phyloP scores from a whole-genome alignment of 2,797 vertebrate species.

The Acrocephalus scirpaceus region DNA sequence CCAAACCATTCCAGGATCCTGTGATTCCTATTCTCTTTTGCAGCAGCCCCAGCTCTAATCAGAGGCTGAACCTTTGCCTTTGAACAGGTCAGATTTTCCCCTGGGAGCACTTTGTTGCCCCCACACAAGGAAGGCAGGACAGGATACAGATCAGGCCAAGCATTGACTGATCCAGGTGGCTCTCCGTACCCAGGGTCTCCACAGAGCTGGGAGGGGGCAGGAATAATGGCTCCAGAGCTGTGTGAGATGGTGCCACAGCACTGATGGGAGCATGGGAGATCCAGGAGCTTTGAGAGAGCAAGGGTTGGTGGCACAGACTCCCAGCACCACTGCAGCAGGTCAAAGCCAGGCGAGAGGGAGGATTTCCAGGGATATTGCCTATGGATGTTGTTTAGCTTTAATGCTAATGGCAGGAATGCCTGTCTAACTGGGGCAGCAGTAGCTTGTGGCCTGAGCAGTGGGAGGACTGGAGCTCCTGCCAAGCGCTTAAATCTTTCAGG shows the following conservation, averaged over 20 bases:
- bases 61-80: background rate
- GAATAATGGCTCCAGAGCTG: background rate
- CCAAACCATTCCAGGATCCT: background rate
- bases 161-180: rapidly evolving
- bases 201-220: background rate
- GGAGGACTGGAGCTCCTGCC: slow-evolving; percentile 43
- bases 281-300: background rate
- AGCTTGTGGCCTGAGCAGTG: slow-evolving; percentile 33
- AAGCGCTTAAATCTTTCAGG: background rate
- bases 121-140: background rate
- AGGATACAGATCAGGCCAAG: background rate
- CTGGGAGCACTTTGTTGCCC: too few species aligned
- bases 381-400: background rate
- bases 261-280: rapidly evolving
- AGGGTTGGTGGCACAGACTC: background rate
- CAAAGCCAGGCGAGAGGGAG: background rate
- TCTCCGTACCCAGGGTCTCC: background rate
- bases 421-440: slow-evolving; percentile 45
- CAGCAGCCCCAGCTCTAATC: background rate
- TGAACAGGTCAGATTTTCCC: background rate
- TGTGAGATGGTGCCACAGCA: background rate
- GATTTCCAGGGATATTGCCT: background rate
- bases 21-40: background rate
- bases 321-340: rapidly evolving
- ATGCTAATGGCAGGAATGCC: background rate